Evolutionary conservation across 2,888 invertebrate genomes (phyloP).

Genomic region (Mythimna vitellina): DNA sequence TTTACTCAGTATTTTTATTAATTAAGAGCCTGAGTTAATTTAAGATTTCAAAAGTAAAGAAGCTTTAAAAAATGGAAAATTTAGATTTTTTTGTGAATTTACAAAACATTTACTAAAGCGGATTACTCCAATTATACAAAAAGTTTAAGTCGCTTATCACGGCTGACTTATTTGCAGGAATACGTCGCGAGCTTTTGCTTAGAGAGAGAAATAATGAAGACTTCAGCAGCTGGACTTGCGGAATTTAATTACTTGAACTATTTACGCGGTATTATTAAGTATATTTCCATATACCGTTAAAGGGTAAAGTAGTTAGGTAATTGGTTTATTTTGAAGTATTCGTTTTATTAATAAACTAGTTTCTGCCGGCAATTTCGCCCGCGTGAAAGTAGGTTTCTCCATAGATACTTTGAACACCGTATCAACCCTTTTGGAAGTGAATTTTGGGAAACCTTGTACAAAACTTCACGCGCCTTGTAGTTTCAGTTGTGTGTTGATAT

Average conservation of each 20-base stretch:
- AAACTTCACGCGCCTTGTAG: no score
- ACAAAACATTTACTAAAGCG: constrained; percentile 9
- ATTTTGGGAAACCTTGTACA: no score
- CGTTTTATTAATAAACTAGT: no score
- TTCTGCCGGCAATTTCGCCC: no score
- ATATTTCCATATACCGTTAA: not conserved
- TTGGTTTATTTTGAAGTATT: not conserved
- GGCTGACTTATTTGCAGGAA: constrained; percentile 29
- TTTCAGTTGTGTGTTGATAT: no score
- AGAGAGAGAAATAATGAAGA: constrained; percentile 27
- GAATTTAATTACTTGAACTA: constrained; percentile 25
- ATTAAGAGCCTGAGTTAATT: not conserved
- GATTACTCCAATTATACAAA: constrained; percentile 41
- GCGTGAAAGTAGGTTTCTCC: no score
- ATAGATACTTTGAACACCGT: no score
- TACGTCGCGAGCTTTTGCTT: constrained; percentile 29
- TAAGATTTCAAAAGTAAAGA: constrained; percentile 4
- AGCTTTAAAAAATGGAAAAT: constrained; percentile 5
- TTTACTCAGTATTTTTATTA: not conserved
- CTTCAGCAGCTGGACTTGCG: constrained; percentile 17
- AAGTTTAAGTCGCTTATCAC: constrained; percentile 37
- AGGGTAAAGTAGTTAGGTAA: not conserved
- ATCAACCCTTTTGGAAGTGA: no score
- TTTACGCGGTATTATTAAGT: no score
- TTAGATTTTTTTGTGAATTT: not conserved